Percentiles rank a stretch among this genome's conserved stretches.
Conservation (phyloP, 2,113 vertebrate species). For the Antigone vipio region DNA sequence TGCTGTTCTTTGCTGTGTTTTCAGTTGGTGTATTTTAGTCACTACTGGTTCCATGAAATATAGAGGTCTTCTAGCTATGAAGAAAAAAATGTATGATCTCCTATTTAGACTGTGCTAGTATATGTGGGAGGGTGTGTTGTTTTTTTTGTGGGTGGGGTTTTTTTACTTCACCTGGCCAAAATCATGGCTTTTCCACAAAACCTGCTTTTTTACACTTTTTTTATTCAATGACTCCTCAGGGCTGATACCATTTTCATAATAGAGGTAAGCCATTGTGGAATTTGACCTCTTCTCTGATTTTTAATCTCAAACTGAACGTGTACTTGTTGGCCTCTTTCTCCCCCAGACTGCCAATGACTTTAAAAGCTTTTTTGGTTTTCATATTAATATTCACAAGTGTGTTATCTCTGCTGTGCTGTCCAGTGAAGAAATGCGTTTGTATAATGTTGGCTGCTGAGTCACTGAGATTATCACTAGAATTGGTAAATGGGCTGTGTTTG, state of each 20-base stretch:
- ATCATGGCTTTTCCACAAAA: neutral
- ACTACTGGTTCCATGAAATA: neutral
- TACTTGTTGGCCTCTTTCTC: neutral
- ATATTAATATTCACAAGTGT: neutral
- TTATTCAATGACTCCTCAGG: neutral
- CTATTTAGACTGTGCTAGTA: neutral
- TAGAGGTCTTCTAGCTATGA: neutral
- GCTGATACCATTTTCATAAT: neutral
- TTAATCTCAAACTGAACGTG: rapidly evolving
- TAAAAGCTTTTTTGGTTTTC: neutral
- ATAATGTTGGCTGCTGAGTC: conserved; percentile 36
- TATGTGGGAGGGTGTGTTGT: neutral
- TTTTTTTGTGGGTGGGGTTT: neutral
- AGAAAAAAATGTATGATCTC: neutral
- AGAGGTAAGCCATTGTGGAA: neutral
- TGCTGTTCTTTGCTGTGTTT: neutral
- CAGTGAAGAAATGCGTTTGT: neutral
- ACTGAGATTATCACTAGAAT: neutral
- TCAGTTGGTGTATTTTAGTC: neutral
- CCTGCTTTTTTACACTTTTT: neutral
- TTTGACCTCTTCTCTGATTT: neutral
- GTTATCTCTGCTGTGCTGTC: neutral
- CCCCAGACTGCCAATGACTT: neutral
- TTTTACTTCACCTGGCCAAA: neutral
- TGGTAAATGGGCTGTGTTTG: neutral